A percentile compares a stretch with the other conserved stretches of the same genome.
Conservation (phyloP, 2,888 invertebrate species). For the Drosophila subsilvestris region DNA sequence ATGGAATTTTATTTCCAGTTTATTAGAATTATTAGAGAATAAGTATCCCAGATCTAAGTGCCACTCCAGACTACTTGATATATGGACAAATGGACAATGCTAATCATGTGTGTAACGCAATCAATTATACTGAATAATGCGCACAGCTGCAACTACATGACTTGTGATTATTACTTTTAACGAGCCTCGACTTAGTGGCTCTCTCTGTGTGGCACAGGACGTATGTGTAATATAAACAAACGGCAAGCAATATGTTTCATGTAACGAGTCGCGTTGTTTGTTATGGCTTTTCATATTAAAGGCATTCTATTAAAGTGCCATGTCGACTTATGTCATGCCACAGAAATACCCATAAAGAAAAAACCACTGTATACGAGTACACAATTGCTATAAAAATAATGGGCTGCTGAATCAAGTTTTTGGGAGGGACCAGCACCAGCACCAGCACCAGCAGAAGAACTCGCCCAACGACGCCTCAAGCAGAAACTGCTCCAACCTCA, state of each 20-base stretch:
- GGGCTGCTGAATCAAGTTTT: constrained; percentile 63
- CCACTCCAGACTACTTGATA: constrained; percentile 26
- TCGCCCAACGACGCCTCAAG: constrained; percentile 18
- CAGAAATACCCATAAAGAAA: constrained; percentile 54
- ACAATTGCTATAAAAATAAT: constrained; percentile 51
- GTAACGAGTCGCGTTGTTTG: constrained; percentile 39
- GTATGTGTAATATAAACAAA: constrained; percentile 53
- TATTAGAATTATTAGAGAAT: constrained; percentile 8
- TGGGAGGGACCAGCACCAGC: constrained; percentile 31
- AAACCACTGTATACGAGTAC: constrained; percentile 12
- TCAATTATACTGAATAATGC: constrained; percentile 58
- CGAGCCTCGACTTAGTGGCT: constrained; percentile 50
- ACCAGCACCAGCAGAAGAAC: constrained; percentile 5
- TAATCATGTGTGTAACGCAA: constrained; percentile 44
- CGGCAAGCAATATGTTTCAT: constrained; percentile 53
- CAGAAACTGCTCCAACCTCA: neutral
- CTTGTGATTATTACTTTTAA: constrained; percentile 65
- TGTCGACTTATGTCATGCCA: constrained; percentile 62
- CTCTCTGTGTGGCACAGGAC: constrained; percentile 26
- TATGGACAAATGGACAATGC: constrained; percentile 5
- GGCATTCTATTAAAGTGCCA: constrained; percentile 60
- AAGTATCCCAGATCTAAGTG: constrained; percentile 13
- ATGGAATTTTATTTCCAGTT: neutral
- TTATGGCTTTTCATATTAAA: constrained; percentile 67
- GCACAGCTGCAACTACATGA: constrained; percentile 50